These are phyloP conservation scores for Oreochromis mossambicus DNA, from an alignment of 2,797 vertebrate genomes.

Conservation along the genomic window DNA sequence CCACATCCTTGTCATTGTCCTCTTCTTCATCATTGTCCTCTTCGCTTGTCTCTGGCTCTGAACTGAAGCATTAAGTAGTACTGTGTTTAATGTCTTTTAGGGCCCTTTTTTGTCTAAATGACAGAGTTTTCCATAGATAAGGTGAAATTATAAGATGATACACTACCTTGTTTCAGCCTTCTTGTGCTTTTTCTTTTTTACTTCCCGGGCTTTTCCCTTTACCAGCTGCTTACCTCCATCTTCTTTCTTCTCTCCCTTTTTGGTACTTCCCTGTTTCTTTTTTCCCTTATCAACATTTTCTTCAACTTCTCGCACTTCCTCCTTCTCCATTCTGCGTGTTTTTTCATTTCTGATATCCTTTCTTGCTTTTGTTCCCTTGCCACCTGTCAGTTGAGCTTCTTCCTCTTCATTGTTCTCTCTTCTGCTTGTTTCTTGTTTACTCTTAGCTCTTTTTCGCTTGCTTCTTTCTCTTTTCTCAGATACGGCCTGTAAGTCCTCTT, in stretches of 20 bases:
- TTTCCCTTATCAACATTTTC: conserved; percentile 36
- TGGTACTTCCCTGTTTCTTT: conserved; percentile 37
- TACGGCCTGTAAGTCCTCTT: conserved; percentile 52
- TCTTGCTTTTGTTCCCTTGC: conserved; percentile 53
- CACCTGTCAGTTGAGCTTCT: conserved; percentile 53
- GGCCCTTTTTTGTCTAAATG: not conserved
- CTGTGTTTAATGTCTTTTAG: not conserved
- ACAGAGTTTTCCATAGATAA: not conserved
- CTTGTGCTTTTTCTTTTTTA: conserved; percentile 71
- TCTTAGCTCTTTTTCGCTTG: conserved; percentile 62
- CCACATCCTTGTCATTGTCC: conserved; percentile 13
- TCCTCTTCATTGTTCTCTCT: conserved; percentile 39
- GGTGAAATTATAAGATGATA: not conserved
- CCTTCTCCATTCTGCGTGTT: conserved; percentile 38
- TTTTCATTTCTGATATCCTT: conserved; percentile 77
- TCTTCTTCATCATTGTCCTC: conserved; percentile 60
- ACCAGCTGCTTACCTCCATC: not conserved
- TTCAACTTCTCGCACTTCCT: conserved; percentile 45
- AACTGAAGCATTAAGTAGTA: conserved; percentile 19
- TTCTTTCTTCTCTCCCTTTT: conserved; percentile 57
- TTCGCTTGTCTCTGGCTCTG: conserved; percentile 53
- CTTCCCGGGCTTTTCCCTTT: not conserved
- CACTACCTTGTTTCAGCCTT: conserved; percentile 76
- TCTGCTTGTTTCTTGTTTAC: conserved; percentile 40
- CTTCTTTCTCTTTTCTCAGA: conserved; percentile 53